Percentiles rank a stretch among this genome's conserved stretches.
Evolutionary conservation across 2,113 vertebrate species (phyloP).

Genomic region (Xyrauchen texanus): DNA sequence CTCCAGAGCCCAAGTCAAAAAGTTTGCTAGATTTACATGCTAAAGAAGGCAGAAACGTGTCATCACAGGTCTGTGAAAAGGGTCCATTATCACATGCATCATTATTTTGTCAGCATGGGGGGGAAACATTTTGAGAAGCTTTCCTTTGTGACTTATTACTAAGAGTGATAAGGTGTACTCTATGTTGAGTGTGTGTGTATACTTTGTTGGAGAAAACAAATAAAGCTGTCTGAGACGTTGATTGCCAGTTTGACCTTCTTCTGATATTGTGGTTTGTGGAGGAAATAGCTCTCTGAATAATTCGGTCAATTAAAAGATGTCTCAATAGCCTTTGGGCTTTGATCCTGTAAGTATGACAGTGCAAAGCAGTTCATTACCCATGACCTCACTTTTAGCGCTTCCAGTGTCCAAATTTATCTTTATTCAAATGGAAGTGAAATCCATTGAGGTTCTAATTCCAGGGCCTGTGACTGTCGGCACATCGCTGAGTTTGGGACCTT

Average conservation of each 20-base stretch:
- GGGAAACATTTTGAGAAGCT: not conserved
- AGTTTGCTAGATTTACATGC: too few species aligned
- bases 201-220: conserved; percentile 37
- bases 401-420: conserved; percentile 55
- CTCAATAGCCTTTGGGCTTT: conserved; percentile 55
- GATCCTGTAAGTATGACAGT: conserved; percentile 54
- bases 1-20: too few species aligned
- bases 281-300: conserved; percentile 28
- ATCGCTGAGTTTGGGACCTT: conserved; percentile 58
- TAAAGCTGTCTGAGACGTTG: conserved; percentile 51
- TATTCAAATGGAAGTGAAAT: conserved; percentile 69
- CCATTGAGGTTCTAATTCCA: conserved; percentile 65
- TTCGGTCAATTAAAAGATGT: conserved; percentile 45
- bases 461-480: conserved; percentile 54
- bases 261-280: conserved; percentile 19
- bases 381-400: conserved; percentile 49
- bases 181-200: conserved; percentile 7
- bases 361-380: conserved; percentile 64
- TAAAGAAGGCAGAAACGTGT: too few species aligned
- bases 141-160: not conserved
- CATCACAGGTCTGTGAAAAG: too few species aligned
- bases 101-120: conserved; percentile 30
- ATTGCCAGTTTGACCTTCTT: conserved; percentile 53
- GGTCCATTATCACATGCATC: conserved; percentile 18
- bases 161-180: not conserved